Evolutionary conservation across 2,113 vertebrate genomes (phyloP).

Genomic region (Coturnix japonica): DNA sequence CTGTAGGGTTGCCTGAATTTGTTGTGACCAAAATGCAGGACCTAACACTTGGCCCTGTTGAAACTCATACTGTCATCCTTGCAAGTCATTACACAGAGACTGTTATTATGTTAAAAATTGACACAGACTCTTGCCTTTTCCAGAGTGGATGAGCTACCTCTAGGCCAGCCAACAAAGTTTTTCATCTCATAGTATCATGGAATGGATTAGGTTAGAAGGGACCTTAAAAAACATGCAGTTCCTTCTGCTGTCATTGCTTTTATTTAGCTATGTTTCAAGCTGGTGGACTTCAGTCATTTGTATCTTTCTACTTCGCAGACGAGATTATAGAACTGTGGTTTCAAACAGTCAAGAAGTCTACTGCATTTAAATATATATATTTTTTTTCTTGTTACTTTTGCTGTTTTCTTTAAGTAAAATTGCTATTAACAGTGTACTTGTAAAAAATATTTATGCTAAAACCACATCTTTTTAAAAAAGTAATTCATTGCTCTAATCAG

Average conservation of each 20-base stretch:
- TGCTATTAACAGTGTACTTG: not conserved
- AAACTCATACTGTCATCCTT: not conserved
- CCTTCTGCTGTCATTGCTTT: not conserved
- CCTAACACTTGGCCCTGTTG: too few species aligned
- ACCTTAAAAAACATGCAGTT: not conserved
- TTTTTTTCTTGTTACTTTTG: not conserved
- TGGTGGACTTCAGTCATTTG: not conserved
- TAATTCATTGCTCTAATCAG: conserved; percentile 53
- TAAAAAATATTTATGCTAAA: conserved; percentile 50
- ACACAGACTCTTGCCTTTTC: not conserved
- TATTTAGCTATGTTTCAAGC: not conserved
- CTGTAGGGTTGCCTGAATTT: too few species aligned
- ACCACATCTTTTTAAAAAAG: conserved; percentile 43
- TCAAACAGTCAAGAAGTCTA: not conserved
- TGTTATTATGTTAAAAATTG: not conserved
- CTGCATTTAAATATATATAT: not conserved
- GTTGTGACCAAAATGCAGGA: too few species aligned
- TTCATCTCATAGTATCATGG: too few species aligned
- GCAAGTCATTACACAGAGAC: not conserved
- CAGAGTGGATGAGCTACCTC: not conserved
- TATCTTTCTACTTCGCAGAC: not conserved
- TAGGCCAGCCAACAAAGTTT: not conserved
- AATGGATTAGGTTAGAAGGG: too few species aligned
- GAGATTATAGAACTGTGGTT: not conserved
- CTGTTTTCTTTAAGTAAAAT: not conserved